A percentile compares a stretch with the other conserved stretches of the same genome.
Evolutionary conservation across 2,888 invertebrate species (phyloP).

Genomic region (Lepeophtheirus nordmannii): DNA sequence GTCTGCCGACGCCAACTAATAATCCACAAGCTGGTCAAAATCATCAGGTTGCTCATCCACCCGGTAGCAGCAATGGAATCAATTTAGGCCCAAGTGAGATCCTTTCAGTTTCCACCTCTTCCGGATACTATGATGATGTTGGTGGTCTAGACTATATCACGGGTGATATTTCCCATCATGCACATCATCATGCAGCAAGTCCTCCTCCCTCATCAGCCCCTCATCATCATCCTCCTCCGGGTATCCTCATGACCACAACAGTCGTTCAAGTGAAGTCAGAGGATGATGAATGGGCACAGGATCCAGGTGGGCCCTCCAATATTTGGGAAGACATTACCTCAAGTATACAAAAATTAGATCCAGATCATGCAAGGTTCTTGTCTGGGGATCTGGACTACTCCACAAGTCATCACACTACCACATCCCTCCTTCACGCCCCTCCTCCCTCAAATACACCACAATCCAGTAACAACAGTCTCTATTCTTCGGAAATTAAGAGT

Average conservation of each 20-base stretch:
- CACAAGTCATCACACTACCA: constrained; percentile 26
- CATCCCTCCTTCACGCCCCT: constrained; percentile 25
- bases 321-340: constrained; percentile 81
- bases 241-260: background rate
- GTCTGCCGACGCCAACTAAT: too few species aligned
- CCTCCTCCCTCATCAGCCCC: background rate
- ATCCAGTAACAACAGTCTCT: background rate
- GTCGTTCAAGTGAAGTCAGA: constrained; percentile 6
- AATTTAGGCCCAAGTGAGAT: background rate
- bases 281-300: background rate
- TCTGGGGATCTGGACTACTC: constrained; percentile 9
- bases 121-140: background rate
- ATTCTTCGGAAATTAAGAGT: background rate
- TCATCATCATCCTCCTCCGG: background rate
- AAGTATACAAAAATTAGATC: constrained; percentile 74
- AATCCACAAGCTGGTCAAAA: background rate
- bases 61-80: background rate
- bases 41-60: background rate
- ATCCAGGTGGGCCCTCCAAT: background rate
- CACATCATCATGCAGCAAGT: background rate
- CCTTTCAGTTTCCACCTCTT: background rate
- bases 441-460: background rate
- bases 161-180: background rate
- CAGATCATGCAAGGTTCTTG: constrained; percentile 74
- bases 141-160: background rate